Conservation (phyloP, 1,140 invertebrate genomes). For the Drosophila nasuta region DNA sequence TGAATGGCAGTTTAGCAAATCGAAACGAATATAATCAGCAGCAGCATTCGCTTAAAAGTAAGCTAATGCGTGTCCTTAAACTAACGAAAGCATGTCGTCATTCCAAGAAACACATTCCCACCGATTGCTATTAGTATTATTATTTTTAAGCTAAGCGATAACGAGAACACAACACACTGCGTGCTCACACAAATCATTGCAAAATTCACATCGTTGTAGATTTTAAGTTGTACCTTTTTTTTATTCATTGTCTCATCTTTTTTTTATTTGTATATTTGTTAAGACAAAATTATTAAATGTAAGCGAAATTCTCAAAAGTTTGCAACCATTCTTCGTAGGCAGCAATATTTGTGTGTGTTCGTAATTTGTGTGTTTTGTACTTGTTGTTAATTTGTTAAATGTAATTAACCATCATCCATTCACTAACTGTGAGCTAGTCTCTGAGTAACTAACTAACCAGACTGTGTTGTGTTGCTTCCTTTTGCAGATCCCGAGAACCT, state of each 20-base stretch:
- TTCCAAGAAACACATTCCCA: constrained; percentile 36
- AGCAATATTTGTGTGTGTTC: constrained; percentile 48
- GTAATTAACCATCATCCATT: constrained; percentile 41
- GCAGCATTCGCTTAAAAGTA: constrained; percentile 83
- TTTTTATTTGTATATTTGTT: constrained; percentile 32
- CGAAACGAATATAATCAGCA: constrained; percentile 79
- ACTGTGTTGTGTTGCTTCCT: constrained; percentile 72
- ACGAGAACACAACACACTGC: constrained; percentile 29
- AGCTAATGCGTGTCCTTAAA: constrained; percentile 73
- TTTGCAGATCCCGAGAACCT: constrained; percentile 86
- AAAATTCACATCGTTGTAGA: constrained; percentile 18
- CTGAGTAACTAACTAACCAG: constrained; percentile 54
- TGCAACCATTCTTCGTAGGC: constrained; percentile 73
- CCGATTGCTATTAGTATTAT: constrained; percentile 28
- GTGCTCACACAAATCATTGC: constrained; percentile 22
- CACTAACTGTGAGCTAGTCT: constrained; percentile 37
- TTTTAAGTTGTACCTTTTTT: constrained; percentile 38
- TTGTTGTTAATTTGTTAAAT: constrained; percentile 25
- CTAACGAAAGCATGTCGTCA: constrained; percentile 44
- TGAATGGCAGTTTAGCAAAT: constrained; percentile 76
- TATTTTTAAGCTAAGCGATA: constrained; percentile 4
- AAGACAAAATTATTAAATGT: constrained; percentile 54
- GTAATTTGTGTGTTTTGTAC: constrained; percentile 53
- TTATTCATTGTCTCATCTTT: constrained; percentile 16
- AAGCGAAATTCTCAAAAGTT: constrained; percentile 45